Conservation (phyloP, 2,888 invertebrate genomes). For the Thereva unica region DNA sequence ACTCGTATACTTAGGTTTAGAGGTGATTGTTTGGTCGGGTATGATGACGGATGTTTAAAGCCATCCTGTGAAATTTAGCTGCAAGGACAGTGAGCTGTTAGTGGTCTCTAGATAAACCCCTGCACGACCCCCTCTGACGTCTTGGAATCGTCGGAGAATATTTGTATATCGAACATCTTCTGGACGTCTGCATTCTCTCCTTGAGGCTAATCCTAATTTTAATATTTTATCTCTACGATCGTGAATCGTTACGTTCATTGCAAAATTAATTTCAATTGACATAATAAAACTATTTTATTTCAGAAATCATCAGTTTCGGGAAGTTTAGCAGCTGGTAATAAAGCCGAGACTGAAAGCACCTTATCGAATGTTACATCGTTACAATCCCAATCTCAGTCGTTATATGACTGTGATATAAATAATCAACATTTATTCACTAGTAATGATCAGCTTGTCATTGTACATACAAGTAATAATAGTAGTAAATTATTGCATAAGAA, state of each 20-base stretch:
- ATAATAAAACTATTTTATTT: slow-evolving; percentile 6
- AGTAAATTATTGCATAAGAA: slow-evolving; percentile 38
- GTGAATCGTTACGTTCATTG: not conserved
- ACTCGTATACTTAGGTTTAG: too few species aligned
- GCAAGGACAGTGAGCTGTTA: too few species aligned
- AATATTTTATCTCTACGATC: too few species aligned
- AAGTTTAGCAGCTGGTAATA: slow-evolving; percentile 14
- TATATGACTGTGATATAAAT: slow-evolving; percentile 51
- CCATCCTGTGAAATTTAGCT: too few species aligned
- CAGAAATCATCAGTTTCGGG: slow-evolving; percentile 28
- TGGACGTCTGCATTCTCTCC: too few species aligned
- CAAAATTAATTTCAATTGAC: not conserved
- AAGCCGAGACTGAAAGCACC: slow-evolving; percentile 53
- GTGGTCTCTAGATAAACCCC: too few species aligned
- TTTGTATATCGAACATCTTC: too few species aligned
- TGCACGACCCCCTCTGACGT: too few species aligned
- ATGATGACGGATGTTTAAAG: too few species aligned
- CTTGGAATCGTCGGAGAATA: too few species aligned
- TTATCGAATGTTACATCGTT: slow-evolving; percentile 58
- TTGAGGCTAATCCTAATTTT: too few species aligned
- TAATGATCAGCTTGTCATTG: slow-evolving; percentile 39
- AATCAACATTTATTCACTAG: slow-evolving; percentile 38
- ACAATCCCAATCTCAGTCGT: slow-evolving; percentile 56
- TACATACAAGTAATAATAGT: slow-evolving; percentile 38
- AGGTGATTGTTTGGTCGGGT: too few species aligned